Percentiles rank a stretch among this genome's conserved stretches.
Evolutionary conservation across 2,888 invertebrate species (phyloP).

Genomic region (Timema cristinae): DNA sequence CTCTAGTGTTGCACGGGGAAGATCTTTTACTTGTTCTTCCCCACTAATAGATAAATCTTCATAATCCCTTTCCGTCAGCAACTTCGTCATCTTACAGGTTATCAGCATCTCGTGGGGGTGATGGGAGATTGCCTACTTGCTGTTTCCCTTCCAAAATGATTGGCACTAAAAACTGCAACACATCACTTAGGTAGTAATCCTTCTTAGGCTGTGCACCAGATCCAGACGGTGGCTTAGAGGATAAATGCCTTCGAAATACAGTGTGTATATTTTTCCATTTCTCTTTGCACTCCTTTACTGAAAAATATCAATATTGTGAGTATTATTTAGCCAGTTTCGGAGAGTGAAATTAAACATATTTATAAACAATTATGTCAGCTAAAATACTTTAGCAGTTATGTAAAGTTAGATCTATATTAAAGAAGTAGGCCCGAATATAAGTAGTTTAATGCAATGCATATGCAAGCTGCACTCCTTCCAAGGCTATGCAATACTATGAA

Average conservation of each 20-base stretch:
- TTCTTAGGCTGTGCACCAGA: too few relatives aligned
- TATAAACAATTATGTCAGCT: too few relatives aligned
- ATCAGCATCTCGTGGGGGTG: not conserved
- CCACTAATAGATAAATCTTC: not conserved
- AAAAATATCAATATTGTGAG: not conserved
- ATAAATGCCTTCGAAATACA: not conserved
- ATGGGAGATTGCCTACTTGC: not conserved
- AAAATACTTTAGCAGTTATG: too few relatives aligned
- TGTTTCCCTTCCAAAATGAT: not conserved
- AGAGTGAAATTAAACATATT: too few relatives aligned
- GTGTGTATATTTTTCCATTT: not conserved
- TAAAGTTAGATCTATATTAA: too few relatives aligned
- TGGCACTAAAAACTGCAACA: not conserved
- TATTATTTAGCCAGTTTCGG: too few relatives aligned
- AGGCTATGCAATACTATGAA: too few relatives aligned
- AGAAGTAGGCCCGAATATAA: too few relatives aligned
- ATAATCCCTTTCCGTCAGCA: constrained; percentile 1
- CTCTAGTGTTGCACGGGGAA: not conserved
- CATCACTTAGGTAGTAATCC: not conserved
- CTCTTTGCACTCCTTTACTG: constrained; percentile 2
- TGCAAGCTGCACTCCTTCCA: too few relatives aligned
- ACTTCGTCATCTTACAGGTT: not conserved
- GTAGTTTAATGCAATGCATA: too few relatives aligned
- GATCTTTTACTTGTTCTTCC: not conserved
- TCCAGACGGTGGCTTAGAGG: too few relatives aligned